These are phyloP conservation scores for Tribolium freemani DNA, from an alignment of 2,888 invertebrate species.

Conservation along the genomic window DNA sequence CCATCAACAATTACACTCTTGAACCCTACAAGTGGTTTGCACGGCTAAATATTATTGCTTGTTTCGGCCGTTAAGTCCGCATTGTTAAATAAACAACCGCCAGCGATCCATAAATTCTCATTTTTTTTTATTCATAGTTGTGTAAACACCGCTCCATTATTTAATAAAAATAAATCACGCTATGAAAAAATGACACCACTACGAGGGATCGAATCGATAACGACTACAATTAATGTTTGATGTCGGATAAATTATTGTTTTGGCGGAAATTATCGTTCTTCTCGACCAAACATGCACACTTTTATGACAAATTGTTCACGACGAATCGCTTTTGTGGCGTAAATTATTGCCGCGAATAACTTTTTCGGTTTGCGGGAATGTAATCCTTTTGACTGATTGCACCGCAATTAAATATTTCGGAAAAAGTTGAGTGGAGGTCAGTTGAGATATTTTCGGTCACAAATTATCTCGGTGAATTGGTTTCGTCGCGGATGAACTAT, in stretches of 20 bases:
- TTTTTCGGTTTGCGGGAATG: conserved; percentile 14
- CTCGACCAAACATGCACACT: conserved; percentile 19
- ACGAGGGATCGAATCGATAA: conserved; percentile 17
- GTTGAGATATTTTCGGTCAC: conserved; percentile 18
- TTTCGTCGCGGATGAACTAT: conserved; percentile 21
- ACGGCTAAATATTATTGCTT: neutral
- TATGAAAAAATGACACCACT: conserved; percentile 2
- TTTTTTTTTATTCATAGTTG: too few relatives aligned
- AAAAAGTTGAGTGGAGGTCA: conserved; percentile 2
- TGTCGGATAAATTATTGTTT: conserved; percentile 33
- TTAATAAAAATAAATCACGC: neutral
- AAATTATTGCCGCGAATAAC: conserved; percentile 16
- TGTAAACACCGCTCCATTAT: neutral
- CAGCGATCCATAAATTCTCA: too few relatives aligned
- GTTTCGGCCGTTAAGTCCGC: too few relatives aligned
- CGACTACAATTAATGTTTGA: conserved; percentile 29
- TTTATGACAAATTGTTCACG: conserved; percentile 23
- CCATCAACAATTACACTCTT: neutral
- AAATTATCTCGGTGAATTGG: conserved; percentile 13
- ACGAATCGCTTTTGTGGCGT: conserved; percentile 28
- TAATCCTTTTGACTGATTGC: conserved; percentile 16
- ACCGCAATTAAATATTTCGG: conserved; percentile 1
- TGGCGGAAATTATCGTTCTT: conserved; percentile 22
- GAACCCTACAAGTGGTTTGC: conserved; percentile 20
- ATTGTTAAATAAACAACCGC: too few relatives aligned